Conservation (phyloP, 2,113 vertebrate genomes). For the Scalopus aquaticus region DNA sequence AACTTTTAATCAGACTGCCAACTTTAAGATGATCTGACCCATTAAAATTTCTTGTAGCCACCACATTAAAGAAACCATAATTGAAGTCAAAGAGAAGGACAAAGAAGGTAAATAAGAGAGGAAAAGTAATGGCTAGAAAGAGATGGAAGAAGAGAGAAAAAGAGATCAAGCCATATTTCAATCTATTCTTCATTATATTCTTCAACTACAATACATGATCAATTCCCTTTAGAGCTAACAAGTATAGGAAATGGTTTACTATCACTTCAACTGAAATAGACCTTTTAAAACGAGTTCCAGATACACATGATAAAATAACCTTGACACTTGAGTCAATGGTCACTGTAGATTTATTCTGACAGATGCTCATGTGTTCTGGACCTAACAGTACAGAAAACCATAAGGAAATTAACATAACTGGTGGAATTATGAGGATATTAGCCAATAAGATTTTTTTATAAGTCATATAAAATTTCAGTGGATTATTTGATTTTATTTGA, state of each 20-base stretch:
- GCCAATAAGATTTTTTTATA: not conserved
- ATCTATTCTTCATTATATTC: not conserved
- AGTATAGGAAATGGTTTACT: not conserved
- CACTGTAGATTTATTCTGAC: not conserved
- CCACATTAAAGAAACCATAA: not conserved
- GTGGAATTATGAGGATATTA: not conserved
- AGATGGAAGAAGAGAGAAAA: not conserved
- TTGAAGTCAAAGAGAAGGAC: not conserved
- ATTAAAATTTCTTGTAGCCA: not conserved
- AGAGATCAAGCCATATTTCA: not conserved
- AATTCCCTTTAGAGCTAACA: not conserved
- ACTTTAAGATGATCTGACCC: not conserved
- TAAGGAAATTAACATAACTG: not conserved
- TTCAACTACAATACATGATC: not conserved
- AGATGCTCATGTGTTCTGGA: not conserved
- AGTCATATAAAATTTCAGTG: not conserved
- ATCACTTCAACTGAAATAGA: not conserved
- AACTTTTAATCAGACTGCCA: not conserved
- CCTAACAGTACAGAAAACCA: not conserved
- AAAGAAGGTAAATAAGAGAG: not conserved
- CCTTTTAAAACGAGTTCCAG: not conserved
- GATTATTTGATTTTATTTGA: not conserved
- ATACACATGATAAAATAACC: not conserved
- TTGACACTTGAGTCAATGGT: not conserved
- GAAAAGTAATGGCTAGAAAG: rapidly evolving